A percentile compares a stretch with the other conserved stretches of the same genome.
Conservation (phyloP, 37 sponge, comb jelly and placozoan species). For the Corticium candelabrum region DNA sequence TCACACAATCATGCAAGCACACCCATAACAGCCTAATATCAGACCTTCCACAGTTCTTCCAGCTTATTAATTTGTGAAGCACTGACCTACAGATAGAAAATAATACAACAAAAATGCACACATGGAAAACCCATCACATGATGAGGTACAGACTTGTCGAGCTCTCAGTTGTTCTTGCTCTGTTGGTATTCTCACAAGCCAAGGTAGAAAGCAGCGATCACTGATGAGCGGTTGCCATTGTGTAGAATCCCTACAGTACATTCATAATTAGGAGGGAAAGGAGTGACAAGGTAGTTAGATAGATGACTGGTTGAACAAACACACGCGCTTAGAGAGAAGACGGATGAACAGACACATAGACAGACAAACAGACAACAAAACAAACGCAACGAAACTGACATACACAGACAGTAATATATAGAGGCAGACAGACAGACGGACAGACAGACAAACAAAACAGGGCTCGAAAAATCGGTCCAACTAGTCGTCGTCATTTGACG, state of each 20-base stretch:
- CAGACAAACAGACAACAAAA: not conserved
- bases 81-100: conserved; percentile 40
- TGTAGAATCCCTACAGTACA: conserved; percentile 63
- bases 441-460: too few relatives aligned
- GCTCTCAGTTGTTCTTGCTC: conserved; percentile 90
- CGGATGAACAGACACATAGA: not conserved
- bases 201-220: conserved; percentile 71
- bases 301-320: not conserved
- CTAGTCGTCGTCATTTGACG: too few relatives aligned
- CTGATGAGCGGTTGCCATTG: conserved; percentile 88
- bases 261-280: too few relatives aligned
- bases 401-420: not conserved
- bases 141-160: conserved; percentile 45
- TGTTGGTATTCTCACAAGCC: conserved; percentile 85
- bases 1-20: not conserved
- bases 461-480: too few relatives aligned
- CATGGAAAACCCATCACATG: not conserved
- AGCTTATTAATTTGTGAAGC: conserved; percentile 90
- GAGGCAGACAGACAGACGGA: too few relatives aligned
- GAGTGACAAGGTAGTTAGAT: not conserved
- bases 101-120: not conserved
- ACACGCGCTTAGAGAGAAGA: too few relatives aligned
- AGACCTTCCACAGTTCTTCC: conserved; percentile 88
- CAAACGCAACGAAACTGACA: not conserved
- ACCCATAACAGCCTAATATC: not conserved